Evolutionary conservation across 2,888 invertebrate genomes (phyloP), one percentile per base, ranked within the genome.

Genomic region (Calameuta pallipes): DNA sequence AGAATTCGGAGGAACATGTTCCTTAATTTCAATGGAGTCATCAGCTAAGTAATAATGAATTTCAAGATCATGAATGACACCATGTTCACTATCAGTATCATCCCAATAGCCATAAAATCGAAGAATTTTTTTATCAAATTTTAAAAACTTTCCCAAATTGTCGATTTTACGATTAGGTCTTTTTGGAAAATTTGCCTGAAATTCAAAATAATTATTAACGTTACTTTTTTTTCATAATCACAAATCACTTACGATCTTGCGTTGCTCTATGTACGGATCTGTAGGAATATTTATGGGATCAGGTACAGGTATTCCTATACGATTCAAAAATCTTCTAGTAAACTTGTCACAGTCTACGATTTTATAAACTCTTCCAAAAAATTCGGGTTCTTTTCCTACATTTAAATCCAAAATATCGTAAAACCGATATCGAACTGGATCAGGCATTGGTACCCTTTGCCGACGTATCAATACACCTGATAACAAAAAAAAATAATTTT

Each of bases 91-190:
- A 15, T 94, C 94, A 1, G 95, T 94, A 89, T 98, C 98, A 88
- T 98, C 97, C 98, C 98, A 98, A 89, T 96, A 97, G 30, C 96
- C 98, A 86, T 94, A 94, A 91, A 98, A 98, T 84, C 96, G 94
- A 78, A 95, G 91, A 56, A 94, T 94, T 89, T 95, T 94, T 86
- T 95, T 93, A 91, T 98, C 98, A 87, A 95, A 96, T 85, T 95
- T 95, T 80, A 98, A 92, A 92, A 98, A 98, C 88, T 97, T 96
- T 71, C 94, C 95, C 79, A 97, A 94, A 0, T 95, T 94, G 87
- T 95, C 94, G 15, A 93, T 92, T 80, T 93, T 94, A 56, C 93
- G 93, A 73, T 93, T 94, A 87, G 93, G 92, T 88, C 93, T 93
- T 82, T 92, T 93, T 0, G 92, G 89, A 79, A 91, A 88, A 79